phyloP scores from a whole-genome alignment of 2,888 invertebrate species.

The Temnothorax unifasciatus region DNA sequence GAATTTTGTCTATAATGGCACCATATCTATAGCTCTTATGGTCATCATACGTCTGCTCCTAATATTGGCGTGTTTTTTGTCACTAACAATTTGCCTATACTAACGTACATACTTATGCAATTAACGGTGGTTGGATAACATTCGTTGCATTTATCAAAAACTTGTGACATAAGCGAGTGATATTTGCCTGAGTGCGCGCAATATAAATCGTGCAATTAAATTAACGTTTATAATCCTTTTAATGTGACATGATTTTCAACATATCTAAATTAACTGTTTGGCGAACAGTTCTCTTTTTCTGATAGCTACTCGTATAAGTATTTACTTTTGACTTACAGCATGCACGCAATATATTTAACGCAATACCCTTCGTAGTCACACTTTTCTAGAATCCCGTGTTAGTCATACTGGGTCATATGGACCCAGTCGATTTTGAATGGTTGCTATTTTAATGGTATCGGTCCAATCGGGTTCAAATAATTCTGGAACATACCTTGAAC shows the following conservation, averaged over 20 bases:
- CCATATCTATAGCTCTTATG: neutral
- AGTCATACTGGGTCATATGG: too few relatives aligned
- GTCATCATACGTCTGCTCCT: neutral
- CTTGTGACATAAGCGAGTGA: neutral
- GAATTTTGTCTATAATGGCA: conserved; percentile 8
- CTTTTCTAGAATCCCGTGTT: too few relatives aligned
- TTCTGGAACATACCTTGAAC: too few relatives aligned
- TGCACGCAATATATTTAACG: conserved; percentile 36
- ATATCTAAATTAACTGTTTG: conserved; percentile 24
- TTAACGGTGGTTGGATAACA: conserved; percentile 14
- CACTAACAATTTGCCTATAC: conserved; percentile 67
- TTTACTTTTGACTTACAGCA: conserved; percentile 20
- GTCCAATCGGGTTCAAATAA: too few relatives aligned
- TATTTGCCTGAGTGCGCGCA: conserved; percentile 3
- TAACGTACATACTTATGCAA: conserved; percentile 64
- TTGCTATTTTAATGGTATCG: too few relatives aligned
- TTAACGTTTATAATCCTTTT: neutral
- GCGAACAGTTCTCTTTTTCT: conserved; percentile 1
- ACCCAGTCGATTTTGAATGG: too few relatives aligned
- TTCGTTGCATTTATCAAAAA: conserved; percentile 2
- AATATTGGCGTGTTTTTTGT: conserved; percentile 28
- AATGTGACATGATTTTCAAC: neutral
- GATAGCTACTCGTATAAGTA: neutral
- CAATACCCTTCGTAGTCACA: too few relatives aligned
- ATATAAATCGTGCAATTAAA: conserved; percentile 6